Evolutionary conservation across 2,888 invertebrate genomes (phyloP), one percentile per base, ranked within the genome.

Genomic region (Euzetes globulus): DNA sequence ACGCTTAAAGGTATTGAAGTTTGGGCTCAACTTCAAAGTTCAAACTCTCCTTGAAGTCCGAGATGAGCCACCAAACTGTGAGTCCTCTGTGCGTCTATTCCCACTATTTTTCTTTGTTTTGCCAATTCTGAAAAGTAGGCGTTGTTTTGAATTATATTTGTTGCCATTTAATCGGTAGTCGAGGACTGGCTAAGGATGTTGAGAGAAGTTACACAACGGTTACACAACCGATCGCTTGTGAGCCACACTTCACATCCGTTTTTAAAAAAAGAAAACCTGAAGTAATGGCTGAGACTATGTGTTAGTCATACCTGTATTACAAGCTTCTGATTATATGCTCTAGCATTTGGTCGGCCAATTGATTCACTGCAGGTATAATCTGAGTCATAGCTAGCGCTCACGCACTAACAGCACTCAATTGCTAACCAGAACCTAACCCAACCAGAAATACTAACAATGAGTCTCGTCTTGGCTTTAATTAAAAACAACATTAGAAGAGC

Each of bases 201-300:
- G 11, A n/a, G n/a, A n/a, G n/a, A n/a, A n/a, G n/a, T n/a, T n/a
- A n/a, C n/a, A n/a, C 41, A 52, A 52, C n/a, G 22, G 52, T 52
- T 60, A 70, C 27, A 65, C 37, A 65, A 65, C 41, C 47, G 70
- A 70, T 70, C 47, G 47, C 47, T 3, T 70, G 41, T 45, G 52
- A 52, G 70, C 19, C 70, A 70, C 47, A 45, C 70, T 70, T 70
- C 47, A 47, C 70, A 70, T 70, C 70, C 70, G 70, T 47, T 70
- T 70, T 52, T 41, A 9, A 9, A 41, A n/a, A n/a, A 41, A 37
- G 25, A 45, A 41, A 45, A 70, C 70, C 47, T 70, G 70, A 25
- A 70, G 70, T 70, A 11, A 45, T 25, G 65, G 37, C 19, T 29
- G 27, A 63, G 13, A 33, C n/a, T 33, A 33, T 33, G 25, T 70